These are phyloP conservation scores for Chaitophorus viminalis DNA, from an alignment of 2,888 invertebrate species.

Conservation along the genomic window DNA sequence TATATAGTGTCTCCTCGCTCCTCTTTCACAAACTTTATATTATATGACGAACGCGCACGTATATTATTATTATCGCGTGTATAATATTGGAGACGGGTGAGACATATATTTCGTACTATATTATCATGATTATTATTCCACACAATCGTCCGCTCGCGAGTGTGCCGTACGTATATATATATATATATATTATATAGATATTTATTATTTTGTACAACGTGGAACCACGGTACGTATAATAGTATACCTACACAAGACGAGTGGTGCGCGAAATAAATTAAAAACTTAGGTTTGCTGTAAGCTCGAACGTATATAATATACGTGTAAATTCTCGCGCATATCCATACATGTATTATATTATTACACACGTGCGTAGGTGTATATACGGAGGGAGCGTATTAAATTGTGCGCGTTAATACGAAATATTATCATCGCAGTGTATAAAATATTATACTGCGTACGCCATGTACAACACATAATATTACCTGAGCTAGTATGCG, in stretches of 20 bases:
- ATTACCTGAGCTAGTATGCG: too few species aligned
- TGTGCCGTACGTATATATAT: too few species aligned
- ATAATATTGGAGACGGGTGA: background rate
- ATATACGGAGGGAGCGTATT: background rate
- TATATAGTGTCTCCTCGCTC: background rate
- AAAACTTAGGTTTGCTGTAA: background rate
- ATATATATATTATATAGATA: too few species aligned
- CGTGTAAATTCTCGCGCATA: background rate
- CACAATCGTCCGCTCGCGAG: background rate
- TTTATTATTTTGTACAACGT: too few species aligned
- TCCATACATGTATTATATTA: too few species aligned
- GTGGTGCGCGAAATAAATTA: background rate
- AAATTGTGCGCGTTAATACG: background rate
- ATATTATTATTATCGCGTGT: background rate
- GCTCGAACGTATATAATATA: background rate
- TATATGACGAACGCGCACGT: background rate
- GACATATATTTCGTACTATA: background rate
- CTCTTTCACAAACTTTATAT: slow-evolving; percentile 16
- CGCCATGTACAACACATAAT: too few species aligned
- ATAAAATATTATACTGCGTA: background rate
- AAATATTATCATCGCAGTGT: background rate
- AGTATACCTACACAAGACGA: background rate
- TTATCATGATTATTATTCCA: background rate
- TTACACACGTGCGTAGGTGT: too few species aligned
- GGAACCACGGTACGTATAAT: too few species aligned